phyloP scores from a whole-genome alignment of 2,888 invertebrate species.

The Lasioglossum lativentre region DNA sequence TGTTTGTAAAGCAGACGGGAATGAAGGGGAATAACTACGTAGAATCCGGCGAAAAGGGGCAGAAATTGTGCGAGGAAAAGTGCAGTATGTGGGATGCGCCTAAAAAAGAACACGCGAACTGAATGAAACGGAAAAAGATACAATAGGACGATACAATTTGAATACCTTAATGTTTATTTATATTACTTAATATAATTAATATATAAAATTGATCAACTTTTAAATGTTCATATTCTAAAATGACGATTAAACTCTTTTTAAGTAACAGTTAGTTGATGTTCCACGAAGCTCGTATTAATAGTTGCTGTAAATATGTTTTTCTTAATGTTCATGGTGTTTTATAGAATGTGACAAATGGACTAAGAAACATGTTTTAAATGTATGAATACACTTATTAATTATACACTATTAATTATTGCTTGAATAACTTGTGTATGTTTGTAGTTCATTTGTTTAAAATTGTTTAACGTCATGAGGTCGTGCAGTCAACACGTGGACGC shows the following conservation, averaged over 20 bases:
- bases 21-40: slow-evolving; percentile 23
- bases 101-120: slow-evolving; percentile 51
- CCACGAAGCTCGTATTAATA: background rate
- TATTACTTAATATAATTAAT: background rate
- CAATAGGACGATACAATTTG: slow-evolving; percentile 6
- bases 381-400: no score
- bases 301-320: no score
- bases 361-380: no score
- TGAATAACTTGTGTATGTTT: no score
- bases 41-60: slow-evolving; percentile 38
- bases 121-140: slow-evolving; percentile 35
- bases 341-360: no score
- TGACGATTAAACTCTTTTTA: background rate
- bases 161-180: background rate
- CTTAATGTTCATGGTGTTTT: no score
- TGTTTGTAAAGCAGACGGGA: slow-evolving; percentile 35
- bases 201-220: background rate
- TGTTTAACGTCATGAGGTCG: no score
- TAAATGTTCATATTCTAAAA: background rate
- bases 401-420: no score
- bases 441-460: no score
- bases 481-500: no score
- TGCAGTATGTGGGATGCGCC: slow-evolving; percentile 39
- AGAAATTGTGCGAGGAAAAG: slow-evolving; percentile 47
- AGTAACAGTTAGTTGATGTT: no score